Evolutionary conservation across 2,113 vertebrate genomes (phyloP).

Genomic region (Odocoileus virginianus): DNA sequence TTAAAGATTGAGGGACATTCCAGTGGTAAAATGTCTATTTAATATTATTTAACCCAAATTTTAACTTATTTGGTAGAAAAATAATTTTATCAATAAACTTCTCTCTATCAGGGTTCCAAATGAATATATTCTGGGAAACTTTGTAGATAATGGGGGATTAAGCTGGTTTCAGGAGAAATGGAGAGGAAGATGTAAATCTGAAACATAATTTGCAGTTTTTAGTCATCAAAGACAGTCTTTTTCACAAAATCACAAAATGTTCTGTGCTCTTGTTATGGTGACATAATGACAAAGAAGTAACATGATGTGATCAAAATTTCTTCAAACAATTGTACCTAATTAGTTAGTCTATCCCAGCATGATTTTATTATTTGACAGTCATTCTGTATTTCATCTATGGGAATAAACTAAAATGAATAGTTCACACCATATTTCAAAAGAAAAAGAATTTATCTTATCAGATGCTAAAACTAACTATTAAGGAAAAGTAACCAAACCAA

Average conservation of each 20-base stretch:
- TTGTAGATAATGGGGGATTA: not conserved
- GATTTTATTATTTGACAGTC: not conserved
- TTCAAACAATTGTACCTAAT: not conserved
- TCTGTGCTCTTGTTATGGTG: not conserved
- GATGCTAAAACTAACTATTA: not conserved
- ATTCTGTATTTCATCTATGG: not conserved
- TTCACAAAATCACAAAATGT: not conserved
- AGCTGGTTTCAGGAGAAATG: not conserved
- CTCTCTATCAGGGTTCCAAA: not conserved
- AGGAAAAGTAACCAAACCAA: not conserved
- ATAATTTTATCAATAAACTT: not conserved
- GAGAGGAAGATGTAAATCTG: not conserved
- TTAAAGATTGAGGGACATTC: not conserved
- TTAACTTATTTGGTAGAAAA: not conserved
- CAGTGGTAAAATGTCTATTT: not conserved
- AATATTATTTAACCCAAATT: not conserved
- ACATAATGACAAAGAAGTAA: not conserved
- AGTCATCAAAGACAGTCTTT: not conserved
- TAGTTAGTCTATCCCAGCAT: not conserved
- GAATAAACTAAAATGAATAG: not conserved
- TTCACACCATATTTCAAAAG: not conserved
- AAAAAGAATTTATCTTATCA: not conserved
- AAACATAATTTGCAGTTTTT: not conserved
- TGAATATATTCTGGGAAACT: not conserved
- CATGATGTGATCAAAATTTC: not conserved